phyloP scores from a whole-genome alignment of 2,888 invertebrate genomes.

The Cabera pusaria region DNA sequence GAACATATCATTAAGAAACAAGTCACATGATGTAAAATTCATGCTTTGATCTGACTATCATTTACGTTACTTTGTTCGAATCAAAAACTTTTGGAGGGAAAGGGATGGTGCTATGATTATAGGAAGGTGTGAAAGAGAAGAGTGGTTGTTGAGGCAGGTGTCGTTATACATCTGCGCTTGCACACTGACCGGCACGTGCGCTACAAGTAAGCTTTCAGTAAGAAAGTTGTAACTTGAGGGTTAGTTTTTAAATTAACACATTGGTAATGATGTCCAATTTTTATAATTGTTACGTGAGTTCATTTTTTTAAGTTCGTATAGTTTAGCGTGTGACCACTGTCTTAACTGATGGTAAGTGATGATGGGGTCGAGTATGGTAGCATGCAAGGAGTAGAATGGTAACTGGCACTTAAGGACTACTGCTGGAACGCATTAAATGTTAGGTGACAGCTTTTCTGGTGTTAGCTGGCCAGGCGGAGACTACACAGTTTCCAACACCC shows the following conservation, averaged over 20 bases:
- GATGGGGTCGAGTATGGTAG: too few relatives aligned
- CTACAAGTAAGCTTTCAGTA: slow-evolving; percentile 52
- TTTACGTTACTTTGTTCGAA: slow-evolving; percentile 63
- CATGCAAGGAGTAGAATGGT: too few relatives aligned
- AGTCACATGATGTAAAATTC: slow-evolving; percentile 72
- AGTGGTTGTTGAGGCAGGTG: slow-evolving; percentile 68
- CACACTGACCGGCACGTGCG: slow-evolving; percentile 75
- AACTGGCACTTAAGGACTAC: too few relatives aligned
- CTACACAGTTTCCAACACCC: too few relatives aligned
- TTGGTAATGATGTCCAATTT: too few relatives aligned
- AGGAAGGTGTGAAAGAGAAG: slow-evolving; percentile 53
- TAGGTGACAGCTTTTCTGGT: too few relatives aligned
- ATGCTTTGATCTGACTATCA: slow-evolving; percentile 54
- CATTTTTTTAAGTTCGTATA: too few relatives aligned
- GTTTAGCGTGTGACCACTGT: too few relatives aligned
- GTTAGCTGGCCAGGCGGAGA: too few relatives aligned
- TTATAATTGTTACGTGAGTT: too few relatives aligned
- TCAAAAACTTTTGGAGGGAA: slow-evolving; percentile 58
- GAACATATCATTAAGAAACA: slow-evolving; percentile 71
- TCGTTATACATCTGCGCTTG: slow-evolving; percentile 76
- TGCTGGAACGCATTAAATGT: too few relatives aligned
- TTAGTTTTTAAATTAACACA: slow-evolving; percentile 19
- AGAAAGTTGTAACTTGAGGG: slow-evolving; percentile 36
- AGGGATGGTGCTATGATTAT: slow-evolving; percentile 48
- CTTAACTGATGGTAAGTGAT: too few relatives aligned